Base-by-base conservation (phyloP, 2,888 invertebrate species). In the Cyaniris semiargus region DNA sequence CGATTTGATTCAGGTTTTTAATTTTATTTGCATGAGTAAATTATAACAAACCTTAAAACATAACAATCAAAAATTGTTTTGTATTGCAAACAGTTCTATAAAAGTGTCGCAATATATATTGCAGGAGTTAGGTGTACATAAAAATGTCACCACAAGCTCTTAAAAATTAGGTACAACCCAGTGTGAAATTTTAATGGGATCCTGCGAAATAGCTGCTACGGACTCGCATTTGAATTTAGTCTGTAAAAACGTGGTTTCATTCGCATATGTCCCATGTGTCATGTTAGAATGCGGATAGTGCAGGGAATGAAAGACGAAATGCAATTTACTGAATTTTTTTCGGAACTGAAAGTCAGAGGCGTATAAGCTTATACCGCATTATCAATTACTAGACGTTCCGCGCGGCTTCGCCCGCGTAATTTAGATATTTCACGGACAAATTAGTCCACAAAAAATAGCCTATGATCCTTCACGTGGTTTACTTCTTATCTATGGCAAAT, bases 131-230 rank as follows among this genome's bases (percentile, higher is more conserved):
- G 18, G 5, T 18, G 53, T 18, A 18, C 53, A 18, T 18, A 53
- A 18, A 53, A 60, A 23, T n/a, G n/a, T 56, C 10, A 23, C 23
- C 10, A 23, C 7, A 66, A 66, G 66, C 66, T 27, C 66, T 27
- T 27, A 66, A 66, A 66, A 66, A 66, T 27, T 8, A 66, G 66
- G 27, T 66, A 66, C 66, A 27, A 66, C 3, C 23, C 13, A 66
- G 27, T 27, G 27, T 23, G 23, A 66, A 66, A 66, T 27, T 66
- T 66, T 27, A 66, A 66, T 66, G 66, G 66, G 27, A 66, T 66
- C 66, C 66, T 27, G 15, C 60, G 3, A 66, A 15, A 27, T 23
- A 66, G 23, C 23, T 23, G 66, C 66, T 66, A 15, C 27, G 23
- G 66, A 27, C 27, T 66, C 8, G 27, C 66, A 15, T 66, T 66